These are phyloP conservation scores for Dromococcyx pavoninus DNA, from an alignment of 2,797 vertebrate genomes.

Conservation along the genomic window DNA sequence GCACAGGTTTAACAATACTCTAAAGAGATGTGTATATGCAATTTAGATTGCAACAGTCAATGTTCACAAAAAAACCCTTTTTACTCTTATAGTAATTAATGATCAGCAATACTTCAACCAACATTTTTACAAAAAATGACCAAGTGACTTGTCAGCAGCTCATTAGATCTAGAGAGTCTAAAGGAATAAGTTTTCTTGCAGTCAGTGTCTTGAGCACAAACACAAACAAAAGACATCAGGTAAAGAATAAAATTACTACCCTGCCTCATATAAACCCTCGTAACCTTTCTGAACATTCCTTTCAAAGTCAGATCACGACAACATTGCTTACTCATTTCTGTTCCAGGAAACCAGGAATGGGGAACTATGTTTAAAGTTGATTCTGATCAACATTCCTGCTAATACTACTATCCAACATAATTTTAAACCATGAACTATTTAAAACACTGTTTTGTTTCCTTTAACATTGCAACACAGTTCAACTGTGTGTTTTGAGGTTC, in stretches of 20 bases:
- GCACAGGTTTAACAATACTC: background rate
- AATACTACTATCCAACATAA: background rate
- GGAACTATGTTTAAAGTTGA: background rate
- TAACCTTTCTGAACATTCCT: background rate
- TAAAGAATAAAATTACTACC: background rate
- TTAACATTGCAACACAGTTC: background rate
- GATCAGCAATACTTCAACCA: background rate
- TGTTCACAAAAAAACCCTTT: background rate
- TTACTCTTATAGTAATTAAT: background rate
- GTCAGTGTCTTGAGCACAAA: background rate
- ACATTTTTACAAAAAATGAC: background rate
- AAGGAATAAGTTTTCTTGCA: background rate
- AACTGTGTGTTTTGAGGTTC: background rate
- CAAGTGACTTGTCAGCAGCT: background rate
- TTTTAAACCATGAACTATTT: background rate
- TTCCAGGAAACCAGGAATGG: background rate
- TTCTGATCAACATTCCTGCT: background rate
- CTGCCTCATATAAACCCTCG: background rate
- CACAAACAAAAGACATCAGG: background rate
- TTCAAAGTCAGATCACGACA: background rate
- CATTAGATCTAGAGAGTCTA: background rate
- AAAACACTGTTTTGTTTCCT: background rate
- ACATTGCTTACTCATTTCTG: background rate
- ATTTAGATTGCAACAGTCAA: background rate
- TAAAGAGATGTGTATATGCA: background rate